Conservation (phyloP, 2,888 invertebrate genomes). For the Chymomyza amoena region DNA sequence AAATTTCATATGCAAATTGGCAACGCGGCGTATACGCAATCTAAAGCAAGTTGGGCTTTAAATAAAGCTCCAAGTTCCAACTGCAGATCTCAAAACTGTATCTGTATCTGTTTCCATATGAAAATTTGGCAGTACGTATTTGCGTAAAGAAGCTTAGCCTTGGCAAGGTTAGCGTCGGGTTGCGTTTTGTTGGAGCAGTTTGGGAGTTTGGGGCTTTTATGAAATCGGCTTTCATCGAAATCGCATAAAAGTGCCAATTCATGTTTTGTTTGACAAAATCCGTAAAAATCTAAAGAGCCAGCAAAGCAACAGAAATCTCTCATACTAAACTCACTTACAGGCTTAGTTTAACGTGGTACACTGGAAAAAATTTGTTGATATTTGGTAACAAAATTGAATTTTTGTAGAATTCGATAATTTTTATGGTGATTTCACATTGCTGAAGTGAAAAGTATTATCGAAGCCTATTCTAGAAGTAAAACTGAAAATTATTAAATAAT, state of each 20-base stretch:
- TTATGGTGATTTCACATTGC: no score
- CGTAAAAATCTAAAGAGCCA: slow-evolving; percentile 71
- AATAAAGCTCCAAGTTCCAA: neutral
- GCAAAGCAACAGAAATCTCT: slow-evolving; percentile 30
- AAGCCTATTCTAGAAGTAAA: no score
- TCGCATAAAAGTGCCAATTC: slow-evolving; percentile 76
- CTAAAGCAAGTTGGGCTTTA: neutral
- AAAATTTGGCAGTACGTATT: neutral
- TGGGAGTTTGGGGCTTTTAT: slow-evolving; percentile 28
- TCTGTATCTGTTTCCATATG: neutral
- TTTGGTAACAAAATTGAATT: no score
- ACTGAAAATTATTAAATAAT: no score
- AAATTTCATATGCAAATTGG: slow-evolving; percentile 14
- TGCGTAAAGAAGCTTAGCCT: neutral
- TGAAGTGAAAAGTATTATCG: no score
- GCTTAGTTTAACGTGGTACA: neutral
- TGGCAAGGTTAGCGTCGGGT: neutral
- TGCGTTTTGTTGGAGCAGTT: neutral
- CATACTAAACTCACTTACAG: neutral
- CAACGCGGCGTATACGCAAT: slow-evolving; percentile 3
- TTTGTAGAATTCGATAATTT: no score
- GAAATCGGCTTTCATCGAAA: slow-evolving; percentile 71
- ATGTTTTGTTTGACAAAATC: slow-evolving; percentile 75
- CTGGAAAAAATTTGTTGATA: neutral
- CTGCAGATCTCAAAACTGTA: neutral